These are phyloP conservation scores for Cryptoprocta ferox DNA, from an alignment of 2,797 vertebrate genomes.

Conservation along the genomic window DNA sequence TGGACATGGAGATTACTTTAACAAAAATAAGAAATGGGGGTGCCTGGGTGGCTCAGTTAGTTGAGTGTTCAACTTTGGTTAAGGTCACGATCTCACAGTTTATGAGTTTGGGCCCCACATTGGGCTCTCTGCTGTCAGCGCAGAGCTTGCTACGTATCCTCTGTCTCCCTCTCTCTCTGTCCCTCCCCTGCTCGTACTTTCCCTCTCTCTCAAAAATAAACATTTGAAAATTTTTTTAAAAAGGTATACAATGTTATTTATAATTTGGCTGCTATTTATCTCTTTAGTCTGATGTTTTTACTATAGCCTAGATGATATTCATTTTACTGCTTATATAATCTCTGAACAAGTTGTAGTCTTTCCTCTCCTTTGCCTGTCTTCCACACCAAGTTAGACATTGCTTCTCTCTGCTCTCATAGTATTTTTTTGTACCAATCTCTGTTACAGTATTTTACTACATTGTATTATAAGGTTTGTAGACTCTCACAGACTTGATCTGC, in stretches of 20 bases:
- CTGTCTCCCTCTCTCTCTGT: no score
- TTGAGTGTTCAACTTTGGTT: no score
- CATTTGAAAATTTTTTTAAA: no score
- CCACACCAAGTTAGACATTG: background rate
- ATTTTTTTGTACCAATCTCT: background rate
- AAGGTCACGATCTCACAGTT: no score
- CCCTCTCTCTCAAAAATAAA: no score
- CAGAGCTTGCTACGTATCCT: no score
- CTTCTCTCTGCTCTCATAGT: background rate
- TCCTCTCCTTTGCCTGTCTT: background rate
- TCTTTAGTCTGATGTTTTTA: background rate
- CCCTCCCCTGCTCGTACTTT: no score
- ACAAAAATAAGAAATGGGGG: background rate
- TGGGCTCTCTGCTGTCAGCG: no score
- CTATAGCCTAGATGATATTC: background rate
- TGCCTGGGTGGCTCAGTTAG: no score
- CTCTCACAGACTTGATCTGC: background rate
- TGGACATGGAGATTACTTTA: background rate
- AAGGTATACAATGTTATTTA: background rate
- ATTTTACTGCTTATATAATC: background rate
- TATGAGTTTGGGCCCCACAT: no score
- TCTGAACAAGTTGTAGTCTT: conserved; percentile 34
- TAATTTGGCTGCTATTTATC: background rate
- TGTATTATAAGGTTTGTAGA: background rate
- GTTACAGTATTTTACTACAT: background rate